Base-by-base conservation (phyloP, 2,113 vertebrate species). In the Sebastes fasciatus region DNA sequence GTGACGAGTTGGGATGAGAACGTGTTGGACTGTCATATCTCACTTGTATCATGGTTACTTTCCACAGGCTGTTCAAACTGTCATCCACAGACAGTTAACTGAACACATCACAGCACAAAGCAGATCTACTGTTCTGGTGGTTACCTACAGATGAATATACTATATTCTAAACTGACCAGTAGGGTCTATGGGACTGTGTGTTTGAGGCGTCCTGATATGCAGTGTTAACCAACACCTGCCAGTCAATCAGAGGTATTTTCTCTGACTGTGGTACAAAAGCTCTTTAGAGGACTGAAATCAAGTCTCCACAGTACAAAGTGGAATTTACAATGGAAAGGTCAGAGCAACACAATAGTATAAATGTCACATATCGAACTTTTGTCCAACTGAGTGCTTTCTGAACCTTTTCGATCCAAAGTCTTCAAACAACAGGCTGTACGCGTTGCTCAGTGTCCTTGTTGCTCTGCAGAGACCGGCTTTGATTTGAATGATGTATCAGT, bases 401-500 rank as follows among this genome's bases (percentile, higher is more conserved):
- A 79, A 46, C 2, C 54, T 26, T 34, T 76, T 84, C 11, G 8
- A 63, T 68, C 80, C 55, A 23, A 46, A 80, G 54, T 55, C 26
- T 40, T 62, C n/a, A 57, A 67, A 64, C 58, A 40, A n/a, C 73
- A 60, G 65, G 51, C 9, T 43, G 65, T 16, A 9, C 40, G 52
- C 81, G 17, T 26, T 55, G 70, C 71, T 80, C 57, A 4, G 17
- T 10, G 21, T 79, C 73, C 72, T 49, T 51, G 34, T 64, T 73
- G 3, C 14, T 48, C 21, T 14, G 57, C 51, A 72, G 45, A 64
- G 12, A 51, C 26, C 17, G 64, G 34, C 64, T 83, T 52, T 19
- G 46, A 67, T 75, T 63, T 7, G 0, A 58, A 75, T 21, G 40
- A 65, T 45, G 14, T 9, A 8, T 95, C 87, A 96, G 60, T 94